phyloP scores from a whole-genome alignment of 2,797 vertebrate species.

The Tamandua tetradactyla region DNA sequence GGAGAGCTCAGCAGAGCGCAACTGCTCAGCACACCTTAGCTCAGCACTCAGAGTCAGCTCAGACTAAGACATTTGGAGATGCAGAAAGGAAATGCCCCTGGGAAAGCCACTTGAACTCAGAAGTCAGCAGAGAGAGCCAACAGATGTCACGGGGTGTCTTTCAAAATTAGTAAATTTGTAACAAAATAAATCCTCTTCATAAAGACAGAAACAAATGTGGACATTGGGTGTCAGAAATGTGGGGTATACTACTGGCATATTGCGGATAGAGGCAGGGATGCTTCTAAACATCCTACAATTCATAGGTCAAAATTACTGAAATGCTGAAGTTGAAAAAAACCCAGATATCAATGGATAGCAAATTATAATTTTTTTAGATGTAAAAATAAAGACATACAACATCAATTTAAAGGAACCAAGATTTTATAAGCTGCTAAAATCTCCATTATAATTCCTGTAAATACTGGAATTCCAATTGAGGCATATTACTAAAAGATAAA shows the following conservation, averaged over 20 bases:
- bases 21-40: no score
- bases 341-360: neutral
- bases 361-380: neutral
- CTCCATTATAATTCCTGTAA: neutral
- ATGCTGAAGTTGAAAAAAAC: neutral
- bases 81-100: no score
- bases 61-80: no score
- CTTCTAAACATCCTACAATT: neutral
- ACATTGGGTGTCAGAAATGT: neutral
- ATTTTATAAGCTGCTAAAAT: neutral
- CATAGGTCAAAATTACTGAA: neutral
- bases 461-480: neutral
- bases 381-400: neutral
- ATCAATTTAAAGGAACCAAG: neutral
- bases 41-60: no score
- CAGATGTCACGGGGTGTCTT: no score
- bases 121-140: no score
- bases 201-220: no score
- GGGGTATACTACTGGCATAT: neutral
- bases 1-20: no score
- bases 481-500: neutral
- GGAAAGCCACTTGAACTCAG: no score
- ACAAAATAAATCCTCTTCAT: no score
- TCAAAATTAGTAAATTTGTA: no score
- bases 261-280: neutral